phyloP scores from a whole-genome alignment of 2,888 invertebrate genomes.

The Gymnoscelis rufifasciata region DNA sequence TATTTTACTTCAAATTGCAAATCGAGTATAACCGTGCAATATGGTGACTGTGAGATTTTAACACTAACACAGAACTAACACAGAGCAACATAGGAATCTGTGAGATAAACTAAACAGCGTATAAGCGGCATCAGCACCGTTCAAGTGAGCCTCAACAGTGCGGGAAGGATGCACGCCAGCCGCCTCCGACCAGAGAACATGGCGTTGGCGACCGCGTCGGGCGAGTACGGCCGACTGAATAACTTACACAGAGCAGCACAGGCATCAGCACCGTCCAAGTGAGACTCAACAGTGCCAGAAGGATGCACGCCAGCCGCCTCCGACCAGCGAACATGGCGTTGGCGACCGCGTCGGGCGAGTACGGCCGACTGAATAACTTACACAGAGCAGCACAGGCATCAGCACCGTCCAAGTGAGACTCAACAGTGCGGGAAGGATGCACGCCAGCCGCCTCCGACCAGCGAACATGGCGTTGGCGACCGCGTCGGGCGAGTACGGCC shows the following conservation, averaged over 20 bases:
- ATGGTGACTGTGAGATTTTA: conserved; percentile 85
- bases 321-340: conserved; percentile 69
- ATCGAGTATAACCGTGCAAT: too few species aligned
- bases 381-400: conserved; percentile 88
- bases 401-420: conserved; percentile 94
- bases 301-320: conserved; percentile 70
- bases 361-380: conserved; percentile 64
- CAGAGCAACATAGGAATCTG: conserved; percentile 87
- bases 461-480: conserved; percentile 74
- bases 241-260: conserved; percentile 84
- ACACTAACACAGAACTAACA: conserved; percentile 65
- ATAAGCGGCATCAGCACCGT: conserved; percentile 92
- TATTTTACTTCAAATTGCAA: too few species aligned
- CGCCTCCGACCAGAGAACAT: conserved; percentile 55
- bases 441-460: conserved; percentile 65
- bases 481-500: conserved; percentile 89
- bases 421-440: conserved; percentile 79
- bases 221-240: conserved; percentile 85
- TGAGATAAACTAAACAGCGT: too few species aligned
- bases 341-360: conserved; percentile 85
- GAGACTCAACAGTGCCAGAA: conserved; percentile 83
- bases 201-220: conserved; percentile 82
- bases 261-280: conserved; percentile 90
- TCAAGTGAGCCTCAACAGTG: conserved; percentile 90
- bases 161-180: conserved; percentile 72